Conservation (phyloP, 2,888 invertebrate species). For the Melikaiella ostensackeni region DNA sequence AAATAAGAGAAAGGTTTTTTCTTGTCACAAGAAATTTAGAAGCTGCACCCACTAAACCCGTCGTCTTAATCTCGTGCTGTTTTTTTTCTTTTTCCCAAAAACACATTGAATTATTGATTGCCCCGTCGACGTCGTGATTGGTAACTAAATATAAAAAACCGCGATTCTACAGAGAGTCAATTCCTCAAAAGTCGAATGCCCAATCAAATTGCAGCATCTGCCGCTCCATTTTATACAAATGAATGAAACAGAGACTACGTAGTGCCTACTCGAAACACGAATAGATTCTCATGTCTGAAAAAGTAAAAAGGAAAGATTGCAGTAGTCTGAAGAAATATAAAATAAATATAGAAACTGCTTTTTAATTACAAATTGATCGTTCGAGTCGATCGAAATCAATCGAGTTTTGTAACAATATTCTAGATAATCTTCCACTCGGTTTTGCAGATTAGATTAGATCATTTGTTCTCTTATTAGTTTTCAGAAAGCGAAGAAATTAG, state of each 20-base stretch:
- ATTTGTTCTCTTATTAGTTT: not conserved
- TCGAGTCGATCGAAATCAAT: constrained; percentile 34
- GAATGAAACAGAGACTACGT: constrained; percentile 70
- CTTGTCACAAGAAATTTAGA: constrained; percentile 47
- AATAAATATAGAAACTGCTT: constrained; percentile 6
- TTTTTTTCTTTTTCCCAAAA: constrained; percentile 57
- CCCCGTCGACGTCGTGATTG: constrained; percentile 42
- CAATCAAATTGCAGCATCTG: constrained; percentile 71
- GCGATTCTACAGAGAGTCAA: constrained; percentile 57
- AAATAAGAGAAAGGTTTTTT: constrained; percentile 37
- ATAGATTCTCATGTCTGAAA: constrained; percentile 38
- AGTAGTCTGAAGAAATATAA: constrained; percentile 4
- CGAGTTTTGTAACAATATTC: constrained; percentile 56
- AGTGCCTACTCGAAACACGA: constrained; percentile 54
- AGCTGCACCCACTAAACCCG: constrained; percentile 47
- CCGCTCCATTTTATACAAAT: constrained; percentile 71
- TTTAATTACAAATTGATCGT: constrained; percentile 31
- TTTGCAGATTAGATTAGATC: constrained; percentile 8
- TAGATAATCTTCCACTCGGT: constrained; percentile 50
- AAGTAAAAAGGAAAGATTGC: constrained; percentile 26
- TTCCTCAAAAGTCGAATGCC: constrained; percentile 68
- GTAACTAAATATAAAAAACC: constrained; percentile 38
- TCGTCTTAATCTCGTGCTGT: constrained; percentile 59
- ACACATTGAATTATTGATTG: constrained; percentile 69
- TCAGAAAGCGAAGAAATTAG: not conserved